These are phyloP conservation scores for Ailuropoda melanoleuca DNA, from an alignment of 2,113 vertebrate genomes.

Conservation along the genomic window DNA sequence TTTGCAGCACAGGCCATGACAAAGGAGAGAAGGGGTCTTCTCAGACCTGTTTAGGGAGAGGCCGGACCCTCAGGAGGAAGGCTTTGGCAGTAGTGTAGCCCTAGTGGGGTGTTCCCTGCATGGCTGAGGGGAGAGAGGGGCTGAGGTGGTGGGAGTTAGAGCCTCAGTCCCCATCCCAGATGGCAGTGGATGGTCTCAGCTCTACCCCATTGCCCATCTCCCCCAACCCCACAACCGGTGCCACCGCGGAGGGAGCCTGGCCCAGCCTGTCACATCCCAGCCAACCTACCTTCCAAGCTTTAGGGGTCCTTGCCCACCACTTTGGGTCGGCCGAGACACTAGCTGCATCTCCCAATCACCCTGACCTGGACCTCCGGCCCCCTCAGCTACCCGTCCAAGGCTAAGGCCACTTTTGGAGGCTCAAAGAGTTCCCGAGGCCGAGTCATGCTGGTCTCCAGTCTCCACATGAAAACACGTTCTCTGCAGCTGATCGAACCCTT, in stretches of 20 bases:
- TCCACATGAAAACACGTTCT: background rate
- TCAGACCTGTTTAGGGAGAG: background rate
- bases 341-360: background rate
- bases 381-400: conserved; percentile 25
- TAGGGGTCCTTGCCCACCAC: background rate
- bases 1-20: background rate
- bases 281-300: conserved; percentile 41
- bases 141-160: background rate
- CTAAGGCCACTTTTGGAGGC: conserved; percentile 65
- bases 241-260: background rate
- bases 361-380: conserved; percentile 13
- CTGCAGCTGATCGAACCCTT: background rate
- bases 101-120: background rate
- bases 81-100: conserved; percentile 47
- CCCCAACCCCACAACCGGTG: background rate
- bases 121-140: background rate
- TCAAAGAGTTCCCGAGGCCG: conserved; percentile 57
- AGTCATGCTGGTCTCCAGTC: conserved; percentile 22
- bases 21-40: background rate
- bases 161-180: conserved; percentile 9
- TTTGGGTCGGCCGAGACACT: background rate
- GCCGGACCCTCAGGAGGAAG: background rate
- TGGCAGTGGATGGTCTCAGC: background rate
- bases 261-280: background rate
- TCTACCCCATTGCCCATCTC: background rate